Base-by-base conservation (phyloP, 2,797 vertebrate species). In the Gephyroberyx darwinii region DNA sequence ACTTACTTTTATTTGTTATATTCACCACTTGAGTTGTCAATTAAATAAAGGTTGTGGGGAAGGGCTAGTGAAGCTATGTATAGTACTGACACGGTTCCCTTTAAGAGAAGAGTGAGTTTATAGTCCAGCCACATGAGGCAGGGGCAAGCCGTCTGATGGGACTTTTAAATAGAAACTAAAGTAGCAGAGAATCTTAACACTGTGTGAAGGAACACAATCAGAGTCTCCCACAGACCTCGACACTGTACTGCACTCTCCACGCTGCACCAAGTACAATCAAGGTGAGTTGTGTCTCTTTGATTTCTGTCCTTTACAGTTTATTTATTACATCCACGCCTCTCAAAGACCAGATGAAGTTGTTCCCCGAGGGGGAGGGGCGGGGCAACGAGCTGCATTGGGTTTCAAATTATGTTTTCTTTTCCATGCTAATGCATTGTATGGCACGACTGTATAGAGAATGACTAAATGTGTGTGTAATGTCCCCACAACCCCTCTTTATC, bases 21-120 rank as follows among this genome's bases (percentile, higher is more conserved):
- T 26, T 2, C 26, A 59, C 5, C 45, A 41, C 51, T 59, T 9
- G 19, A 50, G 47, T 14, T 12, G 19, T 39, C 17, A 5, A 20
- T 37, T 37, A 8, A 12, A 22, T 52, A 51, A 53, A 53, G 70
- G 39, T 51, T 58, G 56, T 17, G 45, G 41, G 60, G 65, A 58
- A 54, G 74, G 55, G 48, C 69, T 8, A 26, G 57, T 47, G 67
- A 55, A 58, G 70, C 85, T 88, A 85, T 84, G 71, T 88, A 82
- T 90, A 90, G 83, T n/a, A 47, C 41, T 20, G 71, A 61, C 61
- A 31, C 66, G 19, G 83, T 79, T 80, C 72, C 86, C 89, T 89
- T 92, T 91, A 92, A 91, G 84, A 90, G 79, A 70, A 43, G 73
- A 54, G 74, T 35, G 37, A 72, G 70, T n/a, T n/a, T 3, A 3